A percentile compares a stretch with the other conserved stretches of the same genome.
Conservation (phyloP, 2,797 vertebrate genomes). For the Alauda arvensis region DNA sequence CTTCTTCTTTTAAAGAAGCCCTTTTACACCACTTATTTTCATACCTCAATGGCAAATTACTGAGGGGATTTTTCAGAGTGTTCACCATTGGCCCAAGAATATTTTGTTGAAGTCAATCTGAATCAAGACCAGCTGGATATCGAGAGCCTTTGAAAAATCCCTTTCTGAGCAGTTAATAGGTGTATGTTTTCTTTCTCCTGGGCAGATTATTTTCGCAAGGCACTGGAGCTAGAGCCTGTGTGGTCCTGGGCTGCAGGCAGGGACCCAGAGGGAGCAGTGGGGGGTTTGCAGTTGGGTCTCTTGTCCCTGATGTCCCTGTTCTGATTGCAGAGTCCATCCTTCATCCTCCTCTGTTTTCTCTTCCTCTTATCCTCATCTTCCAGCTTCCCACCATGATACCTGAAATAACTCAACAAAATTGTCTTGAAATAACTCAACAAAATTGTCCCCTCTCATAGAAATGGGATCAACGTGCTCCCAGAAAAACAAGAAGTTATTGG, state of each 20-base stretch:
- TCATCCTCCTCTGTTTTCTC: neutral
- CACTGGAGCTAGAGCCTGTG: neutral
- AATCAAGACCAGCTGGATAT: conserved; percentile 50
- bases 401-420: neutral
- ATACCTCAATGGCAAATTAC: conserved; percentile 25
- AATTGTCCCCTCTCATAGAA: neutral
- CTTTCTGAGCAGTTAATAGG: conserved; percentile 24
- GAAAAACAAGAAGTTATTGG: neutral
- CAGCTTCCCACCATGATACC: accelerated
- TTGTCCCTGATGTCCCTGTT: neutral
- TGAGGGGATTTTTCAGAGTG: conserved; percentile 5
- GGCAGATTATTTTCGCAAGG: conserved; percentile 40
- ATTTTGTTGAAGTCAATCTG: conserved; percentile 32
- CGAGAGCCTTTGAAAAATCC: conserved; percentile 44
- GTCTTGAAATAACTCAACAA: neutral
- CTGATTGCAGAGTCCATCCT: neutral
- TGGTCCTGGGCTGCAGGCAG: neutral
- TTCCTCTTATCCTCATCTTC: neutral
- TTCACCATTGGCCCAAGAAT: conserved; percentile 11
- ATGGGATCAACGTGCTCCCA: neutral
- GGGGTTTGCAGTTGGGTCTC: neutral
- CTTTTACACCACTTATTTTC: conserved; percentile 33
- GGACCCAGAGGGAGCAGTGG: neutral
- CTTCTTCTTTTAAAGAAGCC: neutral
- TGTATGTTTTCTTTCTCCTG: conserved; percentile 46